These are phyloP conservation scores for Amphimedon queenslandica DNA, from an alignment of 37 sponge, comb jelly and placozoan genomes.

Conservation along the genomic window DNA sequence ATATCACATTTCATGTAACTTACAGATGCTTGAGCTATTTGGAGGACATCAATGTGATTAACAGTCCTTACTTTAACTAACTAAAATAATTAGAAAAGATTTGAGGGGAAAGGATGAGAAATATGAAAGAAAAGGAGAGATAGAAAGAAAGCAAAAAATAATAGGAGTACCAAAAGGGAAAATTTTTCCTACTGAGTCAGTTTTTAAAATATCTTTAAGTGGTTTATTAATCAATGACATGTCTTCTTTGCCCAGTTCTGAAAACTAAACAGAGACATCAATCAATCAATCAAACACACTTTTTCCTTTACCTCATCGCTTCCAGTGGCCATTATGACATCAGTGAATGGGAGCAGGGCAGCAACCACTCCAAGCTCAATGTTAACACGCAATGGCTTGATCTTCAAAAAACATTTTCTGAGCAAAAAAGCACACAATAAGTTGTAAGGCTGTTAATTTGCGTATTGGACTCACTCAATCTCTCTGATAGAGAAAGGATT, in stretches of 20 bases:
- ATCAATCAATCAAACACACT: background rate
- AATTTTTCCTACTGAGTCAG: background rate
- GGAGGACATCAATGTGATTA: background rate
- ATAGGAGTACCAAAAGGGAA: background rate
- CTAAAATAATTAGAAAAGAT: no score
- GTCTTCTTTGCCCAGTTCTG: background rate
- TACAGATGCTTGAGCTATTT: background rate
- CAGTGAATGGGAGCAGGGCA: constrained; percentile 1
- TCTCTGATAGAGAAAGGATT: background rate
- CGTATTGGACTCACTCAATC: background rate
- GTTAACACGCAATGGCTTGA: constrained; percentile 17
- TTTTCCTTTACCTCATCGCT: background rate
- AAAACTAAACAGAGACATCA: background rate
- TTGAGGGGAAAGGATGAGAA: no score
- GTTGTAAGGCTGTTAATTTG: no score
- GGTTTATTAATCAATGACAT: background rate
- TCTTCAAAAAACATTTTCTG: constrained; percentile 7
- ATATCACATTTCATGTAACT: background rate
- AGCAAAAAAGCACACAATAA: no score
- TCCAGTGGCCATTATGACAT: background rate
- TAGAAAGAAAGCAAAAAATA: no score
- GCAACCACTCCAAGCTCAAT: constrained; percentile 24
- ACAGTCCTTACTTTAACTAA: background rate
- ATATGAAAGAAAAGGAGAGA: no score
- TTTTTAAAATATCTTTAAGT: constrained; percentile 2